These are phyloP conservation scores for Paramormyrops kingsleyae DNA, from an alignment of 2,113 vertebrate species.

Conservation along the genomic window DNA sequence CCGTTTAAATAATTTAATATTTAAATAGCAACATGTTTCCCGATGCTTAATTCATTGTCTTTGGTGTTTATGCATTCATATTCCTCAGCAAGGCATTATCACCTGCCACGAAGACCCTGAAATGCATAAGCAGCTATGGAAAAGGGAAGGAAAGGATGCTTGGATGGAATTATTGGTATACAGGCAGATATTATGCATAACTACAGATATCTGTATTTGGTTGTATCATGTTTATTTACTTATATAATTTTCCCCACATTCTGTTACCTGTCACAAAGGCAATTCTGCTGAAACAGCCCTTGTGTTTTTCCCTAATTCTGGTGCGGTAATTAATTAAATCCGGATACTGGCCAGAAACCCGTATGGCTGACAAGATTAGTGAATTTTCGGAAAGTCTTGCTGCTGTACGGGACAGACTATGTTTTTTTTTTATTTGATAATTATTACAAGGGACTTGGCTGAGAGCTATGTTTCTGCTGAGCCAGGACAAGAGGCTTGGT, in stretches of 20 bases:
- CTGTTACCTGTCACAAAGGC: neutral
- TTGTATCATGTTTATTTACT: neutral
- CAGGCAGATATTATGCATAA: neutral
- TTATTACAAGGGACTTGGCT: neutral
- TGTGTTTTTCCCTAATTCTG: neutral
- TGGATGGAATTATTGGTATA: neutral
- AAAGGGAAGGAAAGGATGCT: neutral
- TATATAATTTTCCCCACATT: neutral
- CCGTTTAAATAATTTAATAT: neutral
- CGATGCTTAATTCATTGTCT: neutral
- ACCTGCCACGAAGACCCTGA: neutral
- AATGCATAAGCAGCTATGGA: neutral
- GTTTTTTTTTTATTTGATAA: neutral
- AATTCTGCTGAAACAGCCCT: neutral
- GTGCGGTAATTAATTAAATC: neutral
- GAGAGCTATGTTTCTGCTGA: neutral
- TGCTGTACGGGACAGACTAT: neutral
- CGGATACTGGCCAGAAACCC: neutral
- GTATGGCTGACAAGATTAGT: neutral
- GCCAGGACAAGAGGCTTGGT: neutral
- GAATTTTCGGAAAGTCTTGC: neutral
- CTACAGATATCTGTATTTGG: neutral
- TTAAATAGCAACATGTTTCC: neutral
- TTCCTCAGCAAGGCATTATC: neutral
- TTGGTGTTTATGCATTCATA: neutral